Evolutionary conservation across 2,888 invertebrate genomes (phyloP).

Genomic region (Epirrita christyi): DNA sequence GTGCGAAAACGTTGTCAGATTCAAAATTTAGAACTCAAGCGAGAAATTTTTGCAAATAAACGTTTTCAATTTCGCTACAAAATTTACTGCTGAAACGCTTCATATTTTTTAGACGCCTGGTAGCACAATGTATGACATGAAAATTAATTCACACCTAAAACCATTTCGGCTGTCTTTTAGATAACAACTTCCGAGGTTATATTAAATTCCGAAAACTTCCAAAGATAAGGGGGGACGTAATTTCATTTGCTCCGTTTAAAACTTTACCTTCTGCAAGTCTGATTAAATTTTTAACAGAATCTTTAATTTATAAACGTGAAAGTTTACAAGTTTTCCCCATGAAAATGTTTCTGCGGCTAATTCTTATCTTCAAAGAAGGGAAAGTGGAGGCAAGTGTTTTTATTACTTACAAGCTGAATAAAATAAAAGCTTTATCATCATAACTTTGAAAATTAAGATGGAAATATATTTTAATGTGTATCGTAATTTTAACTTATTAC

Average conservation of each 20-base stretch:
- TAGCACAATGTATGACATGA: slow-evolving; percentile 44
- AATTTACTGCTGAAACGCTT: too few relatives aligned
- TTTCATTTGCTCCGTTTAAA: slow-evolving; percentile 72
- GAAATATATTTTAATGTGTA: slow-evolving; percentile 6
- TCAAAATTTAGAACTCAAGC: too few relatives aligned
- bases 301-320: slow-evolving; percentile 57
- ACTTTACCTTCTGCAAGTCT: slow-evolving; percentile 57
- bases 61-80: too few relatives aligned
- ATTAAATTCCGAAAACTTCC: slow-evolving; percentile 69
- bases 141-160: slow-evolving; percentile 66
- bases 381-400: slow-evolving; percentile 7
- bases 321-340: slow-evolving; percentile 33
- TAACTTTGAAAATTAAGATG: slow-evolving; percentile 10
- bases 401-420: slow-evolving; percentile 15
- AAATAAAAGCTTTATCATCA: slow-evolving; percentile 9
- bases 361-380: slow-evolving; percentile 12
- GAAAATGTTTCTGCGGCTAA: slow-evolving; percentile 34
- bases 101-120: too few relatives aligned
- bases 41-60: too few relatives aligned
- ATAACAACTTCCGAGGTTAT: slow-evolving; percentile 67
- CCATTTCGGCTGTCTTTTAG: slow-evolving; percentile 54
- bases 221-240: slow-evolving; percentile 66
- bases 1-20: too few relatives aligned
- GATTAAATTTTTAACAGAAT: slow-evolving; percentile 70
- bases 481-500: slow-evolving; percentile 11